Conservation (phyloP, 2,888 invertebrate genomes). For the Coleophora deauratella region DNA sequence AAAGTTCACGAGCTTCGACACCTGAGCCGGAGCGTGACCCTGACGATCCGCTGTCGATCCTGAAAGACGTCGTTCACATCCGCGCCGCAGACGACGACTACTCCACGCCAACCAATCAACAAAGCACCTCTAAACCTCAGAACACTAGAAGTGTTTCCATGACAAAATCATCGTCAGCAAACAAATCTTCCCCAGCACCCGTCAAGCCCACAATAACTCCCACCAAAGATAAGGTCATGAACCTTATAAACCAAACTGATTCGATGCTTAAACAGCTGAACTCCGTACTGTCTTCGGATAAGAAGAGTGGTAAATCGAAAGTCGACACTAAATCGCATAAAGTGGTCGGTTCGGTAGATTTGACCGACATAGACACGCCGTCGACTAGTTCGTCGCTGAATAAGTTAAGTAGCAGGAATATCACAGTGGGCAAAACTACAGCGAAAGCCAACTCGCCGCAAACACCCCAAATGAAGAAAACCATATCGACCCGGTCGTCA, state of each 20-base stretch:
- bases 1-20: conserved; percentile 19
- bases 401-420: not conserved
- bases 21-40: conserved; percentile 11
- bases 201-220: not conserved
- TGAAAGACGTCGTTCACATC: conserved; percentile 50
- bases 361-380: conserved; percentile 6
- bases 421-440: not conserved
- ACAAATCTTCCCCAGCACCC: not conserved
- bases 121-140: not conserved
- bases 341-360: conserved; percentile 10
- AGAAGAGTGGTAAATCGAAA: not conserved
- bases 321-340: not conserved
- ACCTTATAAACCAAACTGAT: conserved; percentile 3
- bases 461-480: not conserved
- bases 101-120: not conserved
- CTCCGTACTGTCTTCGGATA: not conserved
- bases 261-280: conserved; percentile 3
- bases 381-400: not conserved
- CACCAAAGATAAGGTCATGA: not conserved
- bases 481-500: not conserved
- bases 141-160: not conserved
- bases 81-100: conserved; percentile 26
- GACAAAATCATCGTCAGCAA: not conserved
- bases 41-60: conserved; percentile 36
- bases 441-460: not conserved